Percentiles rank a stretch among this genome's conserved stretches.
Evolutionary conservation across 2,888 invertebrate species (phyloP).

Genomic region (Notocelia uddmanniana): DNA sequence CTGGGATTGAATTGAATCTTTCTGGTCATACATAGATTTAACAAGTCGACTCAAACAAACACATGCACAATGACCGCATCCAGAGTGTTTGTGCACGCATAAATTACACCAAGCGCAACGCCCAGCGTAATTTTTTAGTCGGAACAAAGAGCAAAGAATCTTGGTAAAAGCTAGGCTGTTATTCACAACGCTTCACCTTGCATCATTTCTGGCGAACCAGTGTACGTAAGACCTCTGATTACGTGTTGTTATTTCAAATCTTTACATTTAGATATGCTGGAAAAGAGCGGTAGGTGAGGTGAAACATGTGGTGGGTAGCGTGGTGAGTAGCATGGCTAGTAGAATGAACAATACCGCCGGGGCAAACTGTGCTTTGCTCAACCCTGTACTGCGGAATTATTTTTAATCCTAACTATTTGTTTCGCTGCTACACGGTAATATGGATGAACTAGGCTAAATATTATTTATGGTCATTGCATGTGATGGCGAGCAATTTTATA

Average conservation of each 20-base stretch:
- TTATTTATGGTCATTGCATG: too few relatives aligned
- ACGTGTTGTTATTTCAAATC: background rate
- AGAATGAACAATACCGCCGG: constrained; percentile 38
- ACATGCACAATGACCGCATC: constrained; percentile 54
- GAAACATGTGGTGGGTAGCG: too few relatives aligned
- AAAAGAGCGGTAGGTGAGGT: background rate
- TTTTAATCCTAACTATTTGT: constrained; percentile 28
- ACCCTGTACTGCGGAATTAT: constrained; percentile 29
- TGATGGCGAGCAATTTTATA: too few relatives aligned
- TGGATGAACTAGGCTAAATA: constrained; percentile 27
- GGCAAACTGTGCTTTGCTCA: constrained; percentile 36
- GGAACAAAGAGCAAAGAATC: constrained; percentile 40
- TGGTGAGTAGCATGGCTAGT: constrained; percentile 13
- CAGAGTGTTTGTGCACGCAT: constrained; percentile 45
- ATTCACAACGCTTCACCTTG: background rate
- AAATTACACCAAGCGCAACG: constrained; percentile 35
- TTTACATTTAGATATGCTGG: background rate
- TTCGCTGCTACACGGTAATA: constrained; percentile 20
- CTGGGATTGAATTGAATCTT: background rate
- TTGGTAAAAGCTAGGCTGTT: constrained; percentile 35
- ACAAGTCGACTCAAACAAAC: background rate
- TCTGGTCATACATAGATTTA: background rate
- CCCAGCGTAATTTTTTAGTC: constrained; percentile 40
- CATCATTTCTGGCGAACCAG: too few relatives aligned
- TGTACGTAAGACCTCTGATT: background rate